Conservation (phyloP, 2,797 vertebrate species). For the Momotus momota region DNA sequence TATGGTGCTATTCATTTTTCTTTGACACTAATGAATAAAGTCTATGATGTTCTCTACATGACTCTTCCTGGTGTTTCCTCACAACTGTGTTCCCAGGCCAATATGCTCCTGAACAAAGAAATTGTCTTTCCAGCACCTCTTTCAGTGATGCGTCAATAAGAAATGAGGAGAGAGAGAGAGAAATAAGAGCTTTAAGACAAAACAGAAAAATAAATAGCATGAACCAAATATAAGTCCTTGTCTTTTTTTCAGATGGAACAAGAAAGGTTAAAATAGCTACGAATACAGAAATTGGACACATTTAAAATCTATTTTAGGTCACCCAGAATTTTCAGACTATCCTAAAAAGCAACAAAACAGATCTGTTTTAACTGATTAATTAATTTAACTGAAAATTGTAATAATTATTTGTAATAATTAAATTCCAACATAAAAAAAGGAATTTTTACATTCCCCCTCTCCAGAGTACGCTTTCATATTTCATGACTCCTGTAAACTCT, state of each 20-base stretch:
- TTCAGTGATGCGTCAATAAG: background rate
- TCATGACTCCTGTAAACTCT: background rate
- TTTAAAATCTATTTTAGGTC: background rate
- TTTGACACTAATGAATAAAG: background rate
- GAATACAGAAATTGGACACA: background rate
- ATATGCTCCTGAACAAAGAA: background rate
- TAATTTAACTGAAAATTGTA: background rate
- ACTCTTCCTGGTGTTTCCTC: conserved; percentile 14
- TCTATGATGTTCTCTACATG: conserved; percentile 1
- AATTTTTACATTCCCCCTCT: background rate
- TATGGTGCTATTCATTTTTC: background rate
- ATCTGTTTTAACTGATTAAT: background rate
- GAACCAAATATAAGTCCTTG: background rate
- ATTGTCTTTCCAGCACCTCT: background rate
- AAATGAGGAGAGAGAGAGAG: background rate
- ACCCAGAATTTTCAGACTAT: background rate
- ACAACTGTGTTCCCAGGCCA: background rate
- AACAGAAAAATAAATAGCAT: background rate
- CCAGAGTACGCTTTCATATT: background rate
- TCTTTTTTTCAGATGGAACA: background rate
- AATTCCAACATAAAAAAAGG: background rate
- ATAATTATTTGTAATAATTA: background rate
- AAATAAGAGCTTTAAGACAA: background rate
- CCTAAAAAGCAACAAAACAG: background rate
- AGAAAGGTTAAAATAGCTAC: background rate